Evolutionary conservation across 2,888 invertebrate genomes (phyloP).

Genomic region (Trichopria drosophilae): DNA sequence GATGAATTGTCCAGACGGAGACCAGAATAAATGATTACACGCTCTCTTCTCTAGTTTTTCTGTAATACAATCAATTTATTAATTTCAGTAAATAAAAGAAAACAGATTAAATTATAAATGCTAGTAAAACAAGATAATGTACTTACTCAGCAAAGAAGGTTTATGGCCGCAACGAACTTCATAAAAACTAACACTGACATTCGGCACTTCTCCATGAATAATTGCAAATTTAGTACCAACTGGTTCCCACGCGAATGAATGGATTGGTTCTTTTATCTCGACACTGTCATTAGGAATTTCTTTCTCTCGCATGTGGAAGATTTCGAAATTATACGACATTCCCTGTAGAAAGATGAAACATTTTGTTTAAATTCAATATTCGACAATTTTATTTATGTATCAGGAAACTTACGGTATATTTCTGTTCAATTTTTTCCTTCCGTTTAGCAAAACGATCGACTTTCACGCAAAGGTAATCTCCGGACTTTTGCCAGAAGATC

Average conservation of each 20-base stretch:
- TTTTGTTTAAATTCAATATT: constrained; percentile 3
- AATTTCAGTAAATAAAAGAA: not conserved
- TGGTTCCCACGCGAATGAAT: constrained; percentile 98
- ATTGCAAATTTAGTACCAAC: constrained; percentile 94
- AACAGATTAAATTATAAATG: not conserved
- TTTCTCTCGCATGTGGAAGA: constrained; percentile 97
- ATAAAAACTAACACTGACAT: constrained; percentile 88
- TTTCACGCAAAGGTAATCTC: constrained; percentile 96
- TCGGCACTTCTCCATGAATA: constrained; percentile 88
- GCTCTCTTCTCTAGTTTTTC: constrained; percentile 75
- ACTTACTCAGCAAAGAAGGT: constrained; percentile 82
- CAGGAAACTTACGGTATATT: constrained; percentile 71
- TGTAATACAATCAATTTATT: constrained; percentile 34
- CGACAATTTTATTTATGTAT: not conserved
- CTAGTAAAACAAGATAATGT: not conserved
- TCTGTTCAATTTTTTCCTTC: constrained; percentile 89
- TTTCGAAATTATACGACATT: constrained; percentile 97
- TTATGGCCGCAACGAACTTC: constrained; percentile 88
- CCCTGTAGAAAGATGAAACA: constrained; percentile 59
- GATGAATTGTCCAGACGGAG: constrained; percentile 91
- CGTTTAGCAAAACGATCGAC: constrained; percentile 86
- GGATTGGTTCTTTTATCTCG: constrained; percentile 89
- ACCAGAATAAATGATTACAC: constrained; percentile 94
- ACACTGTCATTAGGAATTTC: constrained; percentile 97
- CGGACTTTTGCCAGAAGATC: constrained; percentile 98